Conservation (phyloP, 2,888 invertebrate species). For the Ypsolopha scabrella region DNA sequence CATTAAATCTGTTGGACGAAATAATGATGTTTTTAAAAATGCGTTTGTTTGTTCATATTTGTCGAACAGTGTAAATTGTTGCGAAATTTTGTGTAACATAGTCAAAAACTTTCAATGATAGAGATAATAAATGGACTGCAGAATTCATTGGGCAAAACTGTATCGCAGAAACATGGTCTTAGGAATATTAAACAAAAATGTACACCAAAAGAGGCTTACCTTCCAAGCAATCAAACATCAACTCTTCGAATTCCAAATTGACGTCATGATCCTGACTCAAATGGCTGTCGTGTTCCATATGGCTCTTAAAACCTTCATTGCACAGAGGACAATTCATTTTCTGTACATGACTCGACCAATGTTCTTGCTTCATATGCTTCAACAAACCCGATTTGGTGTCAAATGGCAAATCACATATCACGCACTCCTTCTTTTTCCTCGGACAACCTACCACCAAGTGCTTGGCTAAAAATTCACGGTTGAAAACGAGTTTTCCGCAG, state of each 20-base stretch:
- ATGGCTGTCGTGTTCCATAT: background rate
- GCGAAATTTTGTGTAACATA: too few species aligned
- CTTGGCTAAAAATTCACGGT: constrained; percentile 2
- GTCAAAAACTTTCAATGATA: too few species aligned
- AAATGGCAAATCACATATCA: background rate
- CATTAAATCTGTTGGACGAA: constrained; percentile 4
- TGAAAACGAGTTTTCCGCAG: constrained; percentile 6
- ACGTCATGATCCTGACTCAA: background rate
- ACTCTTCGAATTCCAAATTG: constrained; percentile 4
- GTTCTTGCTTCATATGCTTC: constrained; percentile 4
- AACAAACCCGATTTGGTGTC: background rate
- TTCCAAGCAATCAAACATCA: constrained; percentile 4
- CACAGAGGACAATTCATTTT: background rate
- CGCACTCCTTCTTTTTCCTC: background rate
- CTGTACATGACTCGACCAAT: constrained; percentile 1
- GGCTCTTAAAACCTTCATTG: background rate
- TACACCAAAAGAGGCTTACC: background rate
- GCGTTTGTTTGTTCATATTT: background rate
- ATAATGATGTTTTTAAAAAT: background rate
- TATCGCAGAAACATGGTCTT: too few species aligned
- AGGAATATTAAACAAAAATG: too few species aligned
- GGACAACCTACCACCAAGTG: constrained; percentile 7
- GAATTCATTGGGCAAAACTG: too few species aligned
- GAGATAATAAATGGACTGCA: too few species aligned
- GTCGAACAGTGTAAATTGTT: too few species aligned